Evolutionary conservation across 2,797 vertebrate genomes (phyloP), one percentile per base, ranked within the genome.

Genomic region (Serranus cabrilla): DNA sequence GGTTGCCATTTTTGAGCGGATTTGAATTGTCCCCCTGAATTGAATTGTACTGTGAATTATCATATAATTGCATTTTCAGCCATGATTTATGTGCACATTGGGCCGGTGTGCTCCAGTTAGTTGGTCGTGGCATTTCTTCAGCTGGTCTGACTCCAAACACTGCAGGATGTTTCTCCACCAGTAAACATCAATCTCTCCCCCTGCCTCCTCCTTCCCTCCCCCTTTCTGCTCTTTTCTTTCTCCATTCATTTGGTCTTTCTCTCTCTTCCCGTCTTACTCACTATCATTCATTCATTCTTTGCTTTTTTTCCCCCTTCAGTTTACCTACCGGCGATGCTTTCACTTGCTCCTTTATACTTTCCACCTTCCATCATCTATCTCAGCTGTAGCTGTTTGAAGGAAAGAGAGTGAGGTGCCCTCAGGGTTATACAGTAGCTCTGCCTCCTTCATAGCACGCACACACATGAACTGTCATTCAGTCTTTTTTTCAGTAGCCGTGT

Each of bases 21-120:
- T 91, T 87, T 82, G 88, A 93, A 93, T 90, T 74, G 90, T 85
- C 75, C 73, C 81, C 40, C 46, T 50, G 84, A 92, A 94, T 94
- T 92, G 91, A 93, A 94, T 89, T 88, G 89, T 81, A 73, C 86
- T 88, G 77, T 87, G 88, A 93, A 94, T 95, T 92, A 94, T 93
- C 91, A 84, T 90, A 93, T 94, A 92, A 94, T 94, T 93, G 89
- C 82, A 89, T 95, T 94, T 89, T 70, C 67, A 71, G 76, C 71
- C 25, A 13, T 91, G 92, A 93, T 94, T 88, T 91, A 91, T 93
- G 89, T 89, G 88, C 86, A 79, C 43, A 74, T 31, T 5, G 37
- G 71, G 58, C 71, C 51, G 58, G 81, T 75, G 82, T 61, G 74
- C 85, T 82, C 76, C 83, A 80, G 86, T 87, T 91, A 82, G 82